Evolutionary conservation across 2,797 vertebrate species (phyloP).

Genomic region (Schizopygopsis pylzovi): DNA sequence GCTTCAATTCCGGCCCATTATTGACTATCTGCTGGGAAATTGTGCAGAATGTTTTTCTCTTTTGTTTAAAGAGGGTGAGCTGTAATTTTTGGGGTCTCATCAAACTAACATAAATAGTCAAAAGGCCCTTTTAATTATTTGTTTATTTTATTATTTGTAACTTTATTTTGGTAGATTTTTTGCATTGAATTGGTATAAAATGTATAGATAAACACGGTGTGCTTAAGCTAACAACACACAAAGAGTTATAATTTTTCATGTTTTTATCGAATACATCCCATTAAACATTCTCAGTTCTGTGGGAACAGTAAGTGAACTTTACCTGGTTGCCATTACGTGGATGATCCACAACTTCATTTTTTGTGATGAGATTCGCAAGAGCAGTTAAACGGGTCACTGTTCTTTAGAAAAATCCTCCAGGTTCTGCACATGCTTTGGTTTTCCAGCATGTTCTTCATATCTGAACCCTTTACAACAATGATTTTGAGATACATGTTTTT

Average conservation of each 20-base stretch:
- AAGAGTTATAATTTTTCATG: neutral
- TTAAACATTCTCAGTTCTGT: neutral
- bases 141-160: neutral
- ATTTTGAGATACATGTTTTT: no score
- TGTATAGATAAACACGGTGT: neutral
- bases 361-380: neutral
- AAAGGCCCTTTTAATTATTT: neutral
- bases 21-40: slow-evolving; percentile 52
- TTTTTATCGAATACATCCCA: neutral
- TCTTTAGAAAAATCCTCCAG: no score
- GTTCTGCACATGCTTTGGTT: no score
- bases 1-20: slow-evolving; percentile 49
- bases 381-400: no score
- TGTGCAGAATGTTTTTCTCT: slow-evolving; percentile 46
- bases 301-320: neutral
- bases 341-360: neutral
- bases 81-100: slow-evolving; percentile 28
- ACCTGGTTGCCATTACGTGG: neutral
- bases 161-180: neutral
- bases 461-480: no score
- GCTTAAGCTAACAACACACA: neutral
- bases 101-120: slow-evolving; percentile 12
- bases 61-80: slow-evolving; percentile 41
- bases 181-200: neutral
- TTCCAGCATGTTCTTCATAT: no score